Conservation (phyloP, 2,888 invertebrate genomes). For the Parnassius orleans region DNA sequence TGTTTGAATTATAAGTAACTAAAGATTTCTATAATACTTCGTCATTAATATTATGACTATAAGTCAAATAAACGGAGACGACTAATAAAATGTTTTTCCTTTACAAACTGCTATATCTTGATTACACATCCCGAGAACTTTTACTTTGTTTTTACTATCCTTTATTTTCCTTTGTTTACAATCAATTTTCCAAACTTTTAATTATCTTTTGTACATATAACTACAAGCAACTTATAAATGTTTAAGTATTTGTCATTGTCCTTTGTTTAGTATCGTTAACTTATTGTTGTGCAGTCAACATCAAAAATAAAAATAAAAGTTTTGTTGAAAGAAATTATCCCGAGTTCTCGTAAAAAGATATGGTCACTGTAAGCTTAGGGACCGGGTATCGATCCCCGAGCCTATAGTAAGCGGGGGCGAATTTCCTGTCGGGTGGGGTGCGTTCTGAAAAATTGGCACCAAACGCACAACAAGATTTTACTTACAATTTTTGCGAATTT, state of each 20-base stretch:
- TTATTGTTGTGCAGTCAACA: not conserved
- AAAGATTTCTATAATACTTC: no score
- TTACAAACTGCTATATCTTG: no score
- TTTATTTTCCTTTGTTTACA: no score
- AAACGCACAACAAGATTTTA: conserved; percentile 50
- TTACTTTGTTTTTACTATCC: no score
- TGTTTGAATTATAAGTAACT: no score
- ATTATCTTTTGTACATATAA: no score
- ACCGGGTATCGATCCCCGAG: conserved; percentile 71
- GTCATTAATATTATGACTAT: no score
- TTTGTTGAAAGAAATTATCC: conserved; percentile 28
- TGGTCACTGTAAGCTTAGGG: conserved; percentile 61
- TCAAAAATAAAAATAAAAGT: not conserved
- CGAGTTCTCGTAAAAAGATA: conserved; percentile 45
- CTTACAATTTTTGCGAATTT: conserved; percentile 33
- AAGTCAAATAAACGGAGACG: no score
- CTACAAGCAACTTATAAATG: not conserved
- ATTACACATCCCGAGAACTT: no score
- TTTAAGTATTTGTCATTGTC: not conserved
- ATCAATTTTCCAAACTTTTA: no score
- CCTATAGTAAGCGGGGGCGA: conserved; percentile 71
- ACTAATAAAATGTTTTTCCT: no score
- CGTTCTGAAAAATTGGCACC: conserved; percentile 80
- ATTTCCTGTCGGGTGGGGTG: conserved; percentile 62
- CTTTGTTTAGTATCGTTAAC: not conserved